Evolutionary conservation across 2,113 vertebrate genomes (phyloP), one percentile per base, ranked within the genome.

Genomic region (Camelus dromedarius): DNA sequence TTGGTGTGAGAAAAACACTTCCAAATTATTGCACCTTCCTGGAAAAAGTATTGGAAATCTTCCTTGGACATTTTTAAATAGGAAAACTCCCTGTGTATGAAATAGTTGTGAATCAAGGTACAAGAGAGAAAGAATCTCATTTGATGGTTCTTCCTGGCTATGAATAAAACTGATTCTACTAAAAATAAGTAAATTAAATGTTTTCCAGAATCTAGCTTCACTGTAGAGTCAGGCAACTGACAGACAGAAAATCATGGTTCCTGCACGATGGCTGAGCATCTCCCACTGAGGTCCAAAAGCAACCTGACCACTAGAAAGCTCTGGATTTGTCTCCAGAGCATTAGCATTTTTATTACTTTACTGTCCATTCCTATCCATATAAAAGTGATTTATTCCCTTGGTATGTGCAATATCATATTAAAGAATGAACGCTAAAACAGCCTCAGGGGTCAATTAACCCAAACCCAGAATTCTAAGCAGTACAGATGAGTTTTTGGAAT

Each of bases 301-400:
- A 95, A 77, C 38, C 80, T 72, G 76, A 94, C 75, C 52, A 92
- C 52, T 94, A 85, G 76, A 95, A 96, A 97, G 35, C 60, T 95
- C 90, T 88, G 80, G 56, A 89, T 93, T 86, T 89, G 32, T 88
- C 88, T 94, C 93, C 70, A 93, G 69, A 92, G 66, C 16, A 98
- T 95, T 97, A 97, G 66, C 84, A 97, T 91, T 95, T 97, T 96
- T 97, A 97, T 95, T 96, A 48, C 58, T 94, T 96, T 95, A 92
- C 88, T 93, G 95, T 88, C 93, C 58, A 96, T 96, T 42, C 66
- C 92, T 52, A 94, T 92, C 92, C 58, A 91, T 96, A 96, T 96
- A 95, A 97, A 97, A 96, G 70, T 96, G 66, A 97, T 97, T 96
- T 97, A 96, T 56, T 94, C 30, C 83, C 70, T 92, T 73, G 70